A percentile compares a stretch with the other conserved stretches of the same genome.
Conservation (phyloP, 2,888 invertebrate genomes). For the Serrognathus titanus region DNA sequence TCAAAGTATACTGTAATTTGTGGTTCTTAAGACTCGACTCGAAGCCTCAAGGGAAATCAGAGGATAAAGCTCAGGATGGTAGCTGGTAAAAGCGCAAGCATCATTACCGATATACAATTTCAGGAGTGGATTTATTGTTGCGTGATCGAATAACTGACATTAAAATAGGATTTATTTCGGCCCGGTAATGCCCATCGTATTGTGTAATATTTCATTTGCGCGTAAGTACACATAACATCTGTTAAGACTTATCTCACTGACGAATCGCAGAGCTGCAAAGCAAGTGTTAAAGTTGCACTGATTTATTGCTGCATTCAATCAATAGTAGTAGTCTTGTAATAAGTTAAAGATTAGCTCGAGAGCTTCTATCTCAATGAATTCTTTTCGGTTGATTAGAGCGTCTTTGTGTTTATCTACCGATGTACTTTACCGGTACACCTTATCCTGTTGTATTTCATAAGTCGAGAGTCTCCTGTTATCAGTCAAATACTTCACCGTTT, state of each 20-base stretch:
- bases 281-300: too few relatives aligned
- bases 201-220: not conserved
- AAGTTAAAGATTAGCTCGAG: constrained; percentile 14
- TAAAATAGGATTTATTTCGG: not conserved
- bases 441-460: not conserved
- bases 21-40: constrained; percentile 16
- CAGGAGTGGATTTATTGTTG: constrained; percentile 17
- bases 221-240: too few relatives aligned
- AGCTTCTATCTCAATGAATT: constrained; percentile 4
- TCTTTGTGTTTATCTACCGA: constrained; percentile 11
- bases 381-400: constrained; percentile 16
- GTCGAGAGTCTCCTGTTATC: not conserved
- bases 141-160: constrained; percentile 4
- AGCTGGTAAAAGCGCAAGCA: constrained; percentile 23
- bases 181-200: not conserved
- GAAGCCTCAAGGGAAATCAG: constrained; percentile 22
- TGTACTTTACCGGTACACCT: not conserved
- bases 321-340: not conserved
- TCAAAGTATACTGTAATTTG: constrained; percentile 13
- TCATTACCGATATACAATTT: constrained; percentile 21
- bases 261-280: too few relatives aligned
- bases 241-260: too few relatives aligned
- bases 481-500: not conserved
- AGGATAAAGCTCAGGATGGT: constrained; percentile 16
- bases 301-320: not conserved